Conservation (phyloP, 2,888 invertebrate genomes). For the Agrilus biguttatus region DNA sequence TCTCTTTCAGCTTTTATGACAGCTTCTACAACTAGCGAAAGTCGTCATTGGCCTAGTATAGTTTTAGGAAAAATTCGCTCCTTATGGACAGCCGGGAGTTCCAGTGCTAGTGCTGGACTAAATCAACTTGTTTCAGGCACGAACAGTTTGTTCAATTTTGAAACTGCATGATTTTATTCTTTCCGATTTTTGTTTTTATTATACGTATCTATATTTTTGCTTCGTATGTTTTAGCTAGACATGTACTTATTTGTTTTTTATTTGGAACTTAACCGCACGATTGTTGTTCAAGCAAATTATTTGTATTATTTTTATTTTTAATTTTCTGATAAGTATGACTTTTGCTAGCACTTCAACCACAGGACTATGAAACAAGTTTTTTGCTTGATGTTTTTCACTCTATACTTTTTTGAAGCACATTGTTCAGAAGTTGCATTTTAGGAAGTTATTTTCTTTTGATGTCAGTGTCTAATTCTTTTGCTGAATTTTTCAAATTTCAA, state of each 20-base stretch:
- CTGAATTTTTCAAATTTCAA: neutral
- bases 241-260: too few species aligned
- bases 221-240: too few species aligned
- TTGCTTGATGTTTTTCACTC: too few species aligned
- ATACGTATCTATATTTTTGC: neutral
- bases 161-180: conserved; percentile 8
- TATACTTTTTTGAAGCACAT: too few species aligned
- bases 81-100: conserved; percentile 67
- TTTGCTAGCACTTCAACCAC: too few species aligned
- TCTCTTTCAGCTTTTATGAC: conserved; percentile 18
- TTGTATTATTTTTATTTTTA: too few species aligned
- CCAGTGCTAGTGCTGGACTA: conserved; percentile 58
- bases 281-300: too few species aligned
- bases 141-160: conserved; percentile 17
- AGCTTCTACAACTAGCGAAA: conserved; percentile 32
- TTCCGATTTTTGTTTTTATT: conserved; percentile 6
- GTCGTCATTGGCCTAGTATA: conserved; percentile 55
- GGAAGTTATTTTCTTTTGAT: neutral
- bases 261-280: too few species aligned
- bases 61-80: conserved; percentile 82
- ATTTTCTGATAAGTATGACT: too few species aligned
- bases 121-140: conserved; percentile 73
- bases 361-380: too few species aligned
- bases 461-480: neutral
- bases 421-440: too few species aligned